These are phyloP conservation scores for Ianthella basta DNA, from an alignment of 37 sponge, comb jelly and placozoan genomes.

Conservation along the genomic window DNA sequence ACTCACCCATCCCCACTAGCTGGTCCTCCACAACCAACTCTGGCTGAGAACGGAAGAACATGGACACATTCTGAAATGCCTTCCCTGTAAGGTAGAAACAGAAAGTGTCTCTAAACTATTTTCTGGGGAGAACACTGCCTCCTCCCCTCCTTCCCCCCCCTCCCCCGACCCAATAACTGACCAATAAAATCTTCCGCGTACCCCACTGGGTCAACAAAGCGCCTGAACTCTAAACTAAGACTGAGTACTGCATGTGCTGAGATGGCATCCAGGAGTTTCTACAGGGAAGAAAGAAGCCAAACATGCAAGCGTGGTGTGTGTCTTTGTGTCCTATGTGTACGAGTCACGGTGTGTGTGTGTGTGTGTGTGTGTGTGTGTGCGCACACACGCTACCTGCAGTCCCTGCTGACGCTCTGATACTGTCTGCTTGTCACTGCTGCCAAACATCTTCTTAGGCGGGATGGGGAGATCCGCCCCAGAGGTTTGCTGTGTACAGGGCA, in stretches of 20 bases:
- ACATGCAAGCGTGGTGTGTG: neutral
- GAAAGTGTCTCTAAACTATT: too few relatives aligned
- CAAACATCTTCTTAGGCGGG: conserved; percentile 88
- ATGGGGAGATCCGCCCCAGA: conserved; percentile 59
- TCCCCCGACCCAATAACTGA: conserved; percentile 17
- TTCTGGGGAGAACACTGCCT: too few relatives aligned
- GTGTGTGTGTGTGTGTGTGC: neutral
- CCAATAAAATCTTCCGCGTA: conserved; percentile 67
- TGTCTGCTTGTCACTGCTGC: conserved; percentile 61
- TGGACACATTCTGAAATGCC: conserved; percentile 80
- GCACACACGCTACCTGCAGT: conserved; percentile 35
- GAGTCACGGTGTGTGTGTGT: too few relatives aligned
- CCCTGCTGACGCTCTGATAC: conserved; percentile 63
- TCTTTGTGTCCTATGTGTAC: too few relatives aligned
- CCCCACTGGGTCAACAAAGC: conserved; percentile 75
- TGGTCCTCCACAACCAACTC: conserved; percentile 67
- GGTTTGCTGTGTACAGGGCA: conserved; percentile 24
- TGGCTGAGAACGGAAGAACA: conserved; percentile 89
- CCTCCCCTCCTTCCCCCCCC: too few relatives aligned
- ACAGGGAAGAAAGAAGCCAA: neutral
- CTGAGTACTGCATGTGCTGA: conserved; percentile 54
- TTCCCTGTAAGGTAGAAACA: conserved; percentile 41
- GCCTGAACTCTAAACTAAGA: conserved; percentile 35
- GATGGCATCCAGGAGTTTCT: conserved; percentile 58
- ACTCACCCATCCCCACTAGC: conserved; percentile 62